Conservation (phyloP, 2,113 vertebrate species). For the Cololabis saira region DNA sequence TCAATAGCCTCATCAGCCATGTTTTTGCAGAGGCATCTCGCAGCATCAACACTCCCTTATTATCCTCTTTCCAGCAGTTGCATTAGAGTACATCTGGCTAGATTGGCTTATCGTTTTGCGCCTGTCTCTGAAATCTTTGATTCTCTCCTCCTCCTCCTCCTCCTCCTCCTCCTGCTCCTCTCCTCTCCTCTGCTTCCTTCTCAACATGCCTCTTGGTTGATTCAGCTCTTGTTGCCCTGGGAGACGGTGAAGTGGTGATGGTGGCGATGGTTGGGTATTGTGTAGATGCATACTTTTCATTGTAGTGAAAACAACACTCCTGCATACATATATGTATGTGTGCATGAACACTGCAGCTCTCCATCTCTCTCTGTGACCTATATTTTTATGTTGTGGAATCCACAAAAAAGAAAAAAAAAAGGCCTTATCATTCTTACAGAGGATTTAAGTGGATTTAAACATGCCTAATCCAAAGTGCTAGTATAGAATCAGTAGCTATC, state of each 20-base stretch:
- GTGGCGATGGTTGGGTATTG: slow-evolving; percentile 15
- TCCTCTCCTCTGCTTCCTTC: slow-evolving; percentile 36
- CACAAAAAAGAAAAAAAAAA: slow-evolving; percentile 33
- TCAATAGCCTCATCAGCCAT: no score
- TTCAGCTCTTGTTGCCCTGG: slow-evolving; percentile 71
- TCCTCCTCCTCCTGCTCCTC: slow-evolving; percentile 26
- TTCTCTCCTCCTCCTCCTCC: slow-evolving; percentile 4
- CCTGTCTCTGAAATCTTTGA: slow-evolving; percentile 27
- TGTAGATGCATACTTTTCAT: slow-evolving; percentile 43
- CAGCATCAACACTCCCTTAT: no score
- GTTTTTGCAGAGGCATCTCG: no score
- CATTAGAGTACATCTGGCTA: slow-evolving; percentile 29
- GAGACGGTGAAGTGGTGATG: slow-evolving; percentile 60
- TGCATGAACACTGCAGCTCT: slow-evolving; percentile 7
- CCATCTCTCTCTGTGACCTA: slow-evolving; percentile 59
- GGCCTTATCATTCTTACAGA: slow-evolving; percentile 37
- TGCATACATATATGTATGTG: slow-evolving; percentile 9
- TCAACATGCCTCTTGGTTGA: slow-evolving; percentile 57
- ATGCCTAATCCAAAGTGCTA: slow-evolving; percentile 56
- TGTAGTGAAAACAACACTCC: slow-evolving; percentile 34
- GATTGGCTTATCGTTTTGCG: slow-evolving; percentile 48
- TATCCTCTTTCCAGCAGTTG: slow-evolving; percentile 9
- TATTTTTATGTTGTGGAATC: slow-evolving; percentile 43
- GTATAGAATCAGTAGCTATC: slow-evolving; percentile 40
- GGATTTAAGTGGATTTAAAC: slow-evolving; percentile 67